Evolutionary conservation across 1,140 invertebrate species (phyloP), one percentile per base, ranked within the genome.

Genomic region (Gonatopus flavifemur): DNA sequence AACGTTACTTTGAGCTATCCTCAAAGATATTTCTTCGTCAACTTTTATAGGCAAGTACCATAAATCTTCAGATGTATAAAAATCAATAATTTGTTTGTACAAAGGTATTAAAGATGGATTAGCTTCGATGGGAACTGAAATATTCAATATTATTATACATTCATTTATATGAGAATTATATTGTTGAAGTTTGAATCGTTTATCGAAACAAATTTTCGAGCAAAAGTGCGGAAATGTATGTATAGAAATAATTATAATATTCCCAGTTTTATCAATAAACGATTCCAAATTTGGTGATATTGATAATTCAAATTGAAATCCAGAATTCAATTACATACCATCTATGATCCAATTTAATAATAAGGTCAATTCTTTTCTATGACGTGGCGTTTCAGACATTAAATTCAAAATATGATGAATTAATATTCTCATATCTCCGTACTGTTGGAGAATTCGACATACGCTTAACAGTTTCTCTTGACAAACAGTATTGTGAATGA

Each of bases 41-140:
- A 82, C 74, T 39, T 74, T 66, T 7, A 82, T 59, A 2, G 82
- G 78, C n/a, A 81, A 57, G 49, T 85, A 79, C 84, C 84, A 87
- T 55, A 80, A 55, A 22, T 81, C 77, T 15, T 75, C 64, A 25
- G 79, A 74, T 24, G 80, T 72, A 63, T 86, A 86, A 18, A 72
- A 70, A 31, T 78, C 66, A 16, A 86, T 61, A 3, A 86, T 62
- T 62, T 77, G 69, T 54, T 69, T 69, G 25, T 77, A 72, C 15
- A 81, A 57, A 30, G 42, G 49, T 13, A 56, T 62, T 48, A 33
- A 44, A n/a, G 54, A 43, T 2, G 49, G 12, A 37, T 59, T n/a
- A n/a, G n/a, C 45, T 47, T 64, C 52, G 25, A 55, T 45, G 49
- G 66, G 43, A 59, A 60, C 72, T 77, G 42, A 52, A 64, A 57